A percentile compares a stretch with the other conserved stretches of the same genome.
phyloP scores from a whole-genome alignment of 2,888 invertebrate species.

The Apomyelois bistriatella region DNA sequence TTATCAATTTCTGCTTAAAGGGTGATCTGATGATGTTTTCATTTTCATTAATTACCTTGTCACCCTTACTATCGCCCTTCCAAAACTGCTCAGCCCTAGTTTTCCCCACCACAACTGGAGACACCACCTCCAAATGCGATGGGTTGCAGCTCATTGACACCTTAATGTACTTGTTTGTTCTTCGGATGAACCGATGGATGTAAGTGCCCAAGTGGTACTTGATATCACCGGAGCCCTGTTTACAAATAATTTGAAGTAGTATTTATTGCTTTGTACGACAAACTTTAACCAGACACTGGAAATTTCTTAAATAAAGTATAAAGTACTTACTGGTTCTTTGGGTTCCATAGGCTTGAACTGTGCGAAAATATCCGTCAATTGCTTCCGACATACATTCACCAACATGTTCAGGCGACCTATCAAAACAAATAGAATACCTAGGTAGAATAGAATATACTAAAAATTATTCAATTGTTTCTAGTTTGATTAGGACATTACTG shows the following conservation, averaged over 20 bases:
- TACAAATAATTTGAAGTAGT: neutral
- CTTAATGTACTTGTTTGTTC: slow-evolving; percentile 88
- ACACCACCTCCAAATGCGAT: slow-evolving; percentile 95
- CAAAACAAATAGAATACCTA: neutral
- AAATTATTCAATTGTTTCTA: no score
- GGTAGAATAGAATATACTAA: no score
- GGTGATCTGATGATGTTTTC: no score
- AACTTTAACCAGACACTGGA: no score
- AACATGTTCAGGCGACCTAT: slow-evolving; percentile 90
- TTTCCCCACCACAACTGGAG: slow-evolving; percentile 93
- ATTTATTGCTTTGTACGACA: neutral
- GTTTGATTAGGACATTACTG: no score
- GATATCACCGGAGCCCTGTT: slow-evolving; percentile 92
- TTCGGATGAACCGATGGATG: slow-evolving; percentile 87
- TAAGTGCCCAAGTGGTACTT: slow-evolving; percentile 96
- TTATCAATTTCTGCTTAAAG: no score
- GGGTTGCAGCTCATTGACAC: slow-evolving; percentile 96
- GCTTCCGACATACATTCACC: slow-evolving; percentile 95
- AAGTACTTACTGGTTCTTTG: slow-evolving; percentile 81
- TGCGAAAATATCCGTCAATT: slow-evolving; percentile 93
- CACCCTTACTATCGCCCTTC: slow-evolving; percentile 86
- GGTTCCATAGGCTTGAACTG: slow-evolving; percentile 93
- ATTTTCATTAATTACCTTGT: slow-evolving; percentile 63
- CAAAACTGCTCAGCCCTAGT: slow-evolving; percentile 93
- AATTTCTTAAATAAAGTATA: no score